Conservation (phyloP, 2,113 vertebrate genomes). For the Lanius collurio region DNA sequence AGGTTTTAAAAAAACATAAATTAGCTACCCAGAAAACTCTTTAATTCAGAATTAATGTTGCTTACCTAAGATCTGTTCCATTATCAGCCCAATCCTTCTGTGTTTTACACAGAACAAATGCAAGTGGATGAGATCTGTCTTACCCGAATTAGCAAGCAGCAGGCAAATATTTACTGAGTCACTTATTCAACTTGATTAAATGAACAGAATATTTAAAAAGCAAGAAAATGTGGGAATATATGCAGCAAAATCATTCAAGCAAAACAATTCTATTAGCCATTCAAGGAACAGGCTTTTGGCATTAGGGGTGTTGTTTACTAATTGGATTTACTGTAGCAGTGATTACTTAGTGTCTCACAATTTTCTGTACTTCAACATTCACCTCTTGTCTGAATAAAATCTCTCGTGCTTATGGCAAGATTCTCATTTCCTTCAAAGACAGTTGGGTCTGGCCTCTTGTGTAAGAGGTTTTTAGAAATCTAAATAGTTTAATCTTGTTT, state of each 20-base stretch:
- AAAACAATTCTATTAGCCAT: not conserved
- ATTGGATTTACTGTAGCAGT: slow-evolving; percentile 16
- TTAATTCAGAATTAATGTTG: not conserved
- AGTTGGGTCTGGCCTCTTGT: not conserved
- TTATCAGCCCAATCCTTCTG: not conserved
- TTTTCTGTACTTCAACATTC: not conserved
- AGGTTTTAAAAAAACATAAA: not conserved
- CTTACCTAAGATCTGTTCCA: not conserved
- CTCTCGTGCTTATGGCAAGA: not conserved
- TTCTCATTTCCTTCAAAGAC: not conserved
- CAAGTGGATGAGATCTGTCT: not conserved
- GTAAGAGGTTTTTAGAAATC: not conserved
- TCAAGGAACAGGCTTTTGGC: not conserved
- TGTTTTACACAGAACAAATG: not conserved
- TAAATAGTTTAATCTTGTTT: not conserved
- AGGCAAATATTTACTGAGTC: slow-evolving; percentile 17
- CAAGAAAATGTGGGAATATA: not conserved
- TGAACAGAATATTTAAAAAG: slow-evolving; percentile 27
- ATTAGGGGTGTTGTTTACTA: not conserved
- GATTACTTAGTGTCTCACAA: not conserved
- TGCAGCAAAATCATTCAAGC: not conserved
- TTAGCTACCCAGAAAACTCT: not conserved
- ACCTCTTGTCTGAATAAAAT: not conserved
- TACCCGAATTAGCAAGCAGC: not conserved
- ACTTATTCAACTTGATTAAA: slow-evolving; percentile 3